These are phyloP conservation scores for Lycocerus yunnanus DNA, from an alignment of 2,888 invertebrate genomes.

Conservation along the genomic window DNA sequence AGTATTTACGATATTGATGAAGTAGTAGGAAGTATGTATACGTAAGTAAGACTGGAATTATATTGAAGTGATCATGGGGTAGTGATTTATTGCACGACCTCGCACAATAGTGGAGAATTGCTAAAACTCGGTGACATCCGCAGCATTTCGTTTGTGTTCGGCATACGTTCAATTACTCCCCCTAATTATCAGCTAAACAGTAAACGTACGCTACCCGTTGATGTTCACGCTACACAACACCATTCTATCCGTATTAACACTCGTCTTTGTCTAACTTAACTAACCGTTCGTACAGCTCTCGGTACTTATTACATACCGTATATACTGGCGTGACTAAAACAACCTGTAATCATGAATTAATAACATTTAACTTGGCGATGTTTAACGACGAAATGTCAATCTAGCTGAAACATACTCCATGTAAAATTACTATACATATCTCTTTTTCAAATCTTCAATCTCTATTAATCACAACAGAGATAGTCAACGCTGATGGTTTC, in stretches of 20 bases:
- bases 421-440: conserved; percentile 16
- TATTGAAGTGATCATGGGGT: conserved; percentile 29
- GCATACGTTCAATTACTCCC: conserved; percentile 50
- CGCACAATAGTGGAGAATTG: conserved; percentile 45
- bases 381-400: conserved; percentile 44
- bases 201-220: conserved; percentile 47
- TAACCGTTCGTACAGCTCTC: conserved; percentile 20
- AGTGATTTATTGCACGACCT: conserved; percentile 47
- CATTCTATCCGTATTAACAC: conserved; percentile 30
- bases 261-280: conserved; percentile 36
- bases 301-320: conserved; percentile 32
- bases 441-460: conserved; percentile 8
- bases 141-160: conserved; percentile 37
- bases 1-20: background rate
- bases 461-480: conserved; percentile 8
- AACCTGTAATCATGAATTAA: conserved; percentile 46
- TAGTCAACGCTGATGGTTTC: conserved; percentile 13
- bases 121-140: conserved; percentile 38
- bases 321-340: conserved; percentile 36
- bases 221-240: conserved; percentile 37
- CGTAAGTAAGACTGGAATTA: background rate
- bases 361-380: conserved; percentile 44
- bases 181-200: conserved; percentile 52
- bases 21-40: too few species aligned
- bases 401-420: conserved; percentile 33